A percentile compares a stretch with the other conserved stretches of the same genome.
These are phyloP conservation scores for Unio pictorum DNA, from an alignment of 2,888 invertebrate genomes.

Conservation along the genomic window DNA sequence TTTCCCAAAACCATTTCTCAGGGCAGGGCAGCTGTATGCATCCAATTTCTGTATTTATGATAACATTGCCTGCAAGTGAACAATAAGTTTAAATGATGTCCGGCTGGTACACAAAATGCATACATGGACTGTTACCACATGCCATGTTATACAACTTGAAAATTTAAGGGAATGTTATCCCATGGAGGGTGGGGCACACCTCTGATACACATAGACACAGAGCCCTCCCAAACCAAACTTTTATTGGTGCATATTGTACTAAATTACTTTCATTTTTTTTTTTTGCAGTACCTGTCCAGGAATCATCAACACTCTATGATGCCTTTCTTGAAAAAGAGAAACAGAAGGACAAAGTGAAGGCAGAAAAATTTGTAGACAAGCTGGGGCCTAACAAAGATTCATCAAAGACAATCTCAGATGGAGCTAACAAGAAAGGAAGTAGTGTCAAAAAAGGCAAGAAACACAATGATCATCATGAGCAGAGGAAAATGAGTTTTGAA, in stretches of 20 bases:
- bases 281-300: slow-evolving; percentile 64
- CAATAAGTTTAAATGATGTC: no score
- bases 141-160: no score
- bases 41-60: no score
- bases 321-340: slow-evolving; percentile 61
- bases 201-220: no score
- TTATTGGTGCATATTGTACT: not conserved
- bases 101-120: no score
- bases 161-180: no score
- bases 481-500: slow-evolving; percentile 31
- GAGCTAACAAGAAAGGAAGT: slow-evolving; percentile 26
- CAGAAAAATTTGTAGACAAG: slow-evolving; percentile 42
- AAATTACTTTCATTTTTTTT: slow-evolving; percentile 1
- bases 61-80: no score
- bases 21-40: no score
- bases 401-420: slow-evolving; percentile 27
- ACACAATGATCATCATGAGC: slow-evolving; percentile 12
- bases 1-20: no score
- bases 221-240: no score
- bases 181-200: no score
- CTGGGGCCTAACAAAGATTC: slow-evolving; percentile 25
- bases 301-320: slow-evolving; percentile 66
- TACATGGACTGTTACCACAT: no score
- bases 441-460: slow-evolving; percentile 19
- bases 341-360: slow-evolving; percentile 37